Conservation (phyloP, 2,797 vertebrate species). For the Emys orbicularis region DNA sequence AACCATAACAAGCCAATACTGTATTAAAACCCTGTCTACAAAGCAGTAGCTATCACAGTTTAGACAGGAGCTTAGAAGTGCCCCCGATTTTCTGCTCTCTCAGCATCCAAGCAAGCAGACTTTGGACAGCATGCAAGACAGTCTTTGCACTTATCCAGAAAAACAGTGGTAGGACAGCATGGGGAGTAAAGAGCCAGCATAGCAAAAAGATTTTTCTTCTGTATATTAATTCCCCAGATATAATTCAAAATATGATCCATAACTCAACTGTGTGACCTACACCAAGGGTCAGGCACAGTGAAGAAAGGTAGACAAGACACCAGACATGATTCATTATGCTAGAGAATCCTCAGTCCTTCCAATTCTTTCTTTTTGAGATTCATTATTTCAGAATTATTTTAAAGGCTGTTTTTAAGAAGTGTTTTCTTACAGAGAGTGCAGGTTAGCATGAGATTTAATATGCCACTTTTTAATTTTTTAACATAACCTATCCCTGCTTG, state of each 20-base stretch:
- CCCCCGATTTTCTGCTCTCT: neutral
- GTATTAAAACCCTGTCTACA: neutral
- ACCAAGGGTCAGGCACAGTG: neutral
- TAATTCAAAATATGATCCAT: neutral
- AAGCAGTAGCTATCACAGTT: neutral
- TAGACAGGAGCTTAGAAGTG: neutral
- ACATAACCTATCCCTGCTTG: neutral
- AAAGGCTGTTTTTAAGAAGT: neutral
- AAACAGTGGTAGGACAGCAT: neutral
- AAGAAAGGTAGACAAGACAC: neutral
- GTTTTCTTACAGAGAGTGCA: neutral
- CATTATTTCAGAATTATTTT: neutral
- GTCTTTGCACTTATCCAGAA: neutral
- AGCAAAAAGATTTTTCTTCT: neutral
- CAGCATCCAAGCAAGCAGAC: neutral
- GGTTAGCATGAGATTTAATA: neutral
- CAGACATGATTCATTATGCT: neutral
- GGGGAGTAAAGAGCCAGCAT: neutral
- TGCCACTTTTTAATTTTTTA: neutral
- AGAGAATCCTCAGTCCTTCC: neutral
- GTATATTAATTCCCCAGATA: neutral
- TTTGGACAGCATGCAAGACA: neutral
- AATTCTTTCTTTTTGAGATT: neutral
- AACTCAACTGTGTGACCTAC: neutral
- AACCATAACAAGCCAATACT: neutral